phyloP scores from a whole-genome alignment of 2,888 invertebrate species.

The Meteorus colon region DNA sequence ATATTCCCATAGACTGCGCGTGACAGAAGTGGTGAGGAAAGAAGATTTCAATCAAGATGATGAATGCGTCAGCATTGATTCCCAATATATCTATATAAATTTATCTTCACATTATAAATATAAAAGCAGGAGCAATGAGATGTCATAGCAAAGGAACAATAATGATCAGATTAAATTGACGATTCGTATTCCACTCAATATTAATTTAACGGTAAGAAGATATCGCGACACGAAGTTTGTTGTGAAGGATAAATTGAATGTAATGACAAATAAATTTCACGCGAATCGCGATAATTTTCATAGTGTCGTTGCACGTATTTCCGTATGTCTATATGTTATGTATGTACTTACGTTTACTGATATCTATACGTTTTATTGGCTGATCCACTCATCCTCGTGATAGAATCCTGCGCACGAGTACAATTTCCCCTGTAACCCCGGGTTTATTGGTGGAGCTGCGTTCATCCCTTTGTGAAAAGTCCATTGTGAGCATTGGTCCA shows the following conservation, averaged over 20 bases:
- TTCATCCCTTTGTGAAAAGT: conserved; percentile 67
- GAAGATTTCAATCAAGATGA: conserved; percentile 36
- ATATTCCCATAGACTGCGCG: conserved; percentile 10
- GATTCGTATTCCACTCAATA: no score
- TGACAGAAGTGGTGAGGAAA: neutral
- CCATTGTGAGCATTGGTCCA: conserved; percentile 69
- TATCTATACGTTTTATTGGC: conserved; percentile 64
- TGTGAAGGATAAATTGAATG: no score
- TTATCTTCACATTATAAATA: neutral
- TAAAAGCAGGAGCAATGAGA: no score
- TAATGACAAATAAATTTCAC: no score
- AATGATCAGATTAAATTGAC: no score
- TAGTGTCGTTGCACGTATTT: neutral
- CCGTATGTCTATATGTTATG: neutral
- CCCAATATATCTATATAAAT: neutral
- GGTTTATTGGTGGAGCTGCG: conserved; percentile 67
- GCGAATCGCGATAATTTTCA: neutral
- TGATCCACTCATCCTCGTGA: conserved; percentile 67
- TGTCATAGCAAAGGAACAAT: no score
- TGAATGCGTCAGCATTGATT: conserved; percentile 39
- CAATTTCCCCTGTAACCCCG: conserved; percentile 65
- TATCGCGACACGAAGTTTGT: no score
- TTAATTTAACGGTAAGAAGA: no score
- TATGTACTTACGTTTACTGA: conserved; percentile 46
- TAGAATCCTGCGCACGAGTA: conserved; percentile 67